Evolutionary conservation across 2,888 invertebrate species (phyloP), one percentile per base, ranked within the genome.

Genomic region (Chaetogeoica ovagalla): DNA sequence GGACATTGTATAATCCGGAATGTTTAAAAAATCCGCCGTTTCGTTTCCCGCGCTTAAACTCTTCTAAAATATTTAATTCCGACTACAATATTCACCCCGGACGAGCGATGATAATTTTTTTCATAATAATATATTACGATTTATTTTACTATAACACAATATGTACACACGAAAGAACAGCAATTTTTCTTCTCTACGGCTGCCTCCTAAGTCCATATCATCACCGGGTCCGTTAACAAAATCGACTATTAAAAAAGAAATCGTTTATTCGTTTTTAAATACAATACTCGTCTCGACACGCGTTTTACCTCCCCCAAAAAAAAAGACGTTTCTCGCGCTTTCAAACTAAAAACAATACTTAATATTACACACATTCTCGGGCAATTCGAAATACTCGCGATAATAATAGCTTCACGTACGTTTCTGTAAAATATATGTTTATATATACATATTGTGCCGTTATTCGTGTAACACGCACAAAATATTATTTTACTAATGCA

Each of bases 281-380:
- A 48, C 23, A 8, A 13, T 43, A 13, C 37, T 13, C 37, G 0
- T 30, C n/a, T n/a, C 7, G 3, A 21, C 17, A 19, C 8, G 37
- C n/a, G n/a, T n/a, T n/a, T 48, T 68, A 30, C 4, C n/a, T n/a
- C n/a, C n/a, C n/a, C n/a, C n/a, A 30, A 30, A 30, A 30, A 30
- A 30, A 68, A 68, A 68, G 23, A 68, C 21, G 48, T 52, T 48
- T 2, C 43, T 43, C 43, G 48, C 7, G n/a, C 1, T 7, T 48
- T 48, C 13, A 37, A 37, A 57, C 70, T 57, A 48, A 48, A 48
- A 70, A n/a, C n/a, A 73, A 63, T 63, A 74, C 63, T 13, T 30
- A 4, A n/a, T n/a, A n/a, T n/a, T 55, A 74, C 48, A n/a, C n/a
- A n/a, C n/a, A n/a, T n/a, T n/a, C 48, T 48, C 1, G 55, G 17